Percentiles rank a stretch among this genome's conserved stretches.
phyloP scores from a whole-genome alignment of 2,888 invertebrate species.

The Synanthedon vespiformis region DNA sequence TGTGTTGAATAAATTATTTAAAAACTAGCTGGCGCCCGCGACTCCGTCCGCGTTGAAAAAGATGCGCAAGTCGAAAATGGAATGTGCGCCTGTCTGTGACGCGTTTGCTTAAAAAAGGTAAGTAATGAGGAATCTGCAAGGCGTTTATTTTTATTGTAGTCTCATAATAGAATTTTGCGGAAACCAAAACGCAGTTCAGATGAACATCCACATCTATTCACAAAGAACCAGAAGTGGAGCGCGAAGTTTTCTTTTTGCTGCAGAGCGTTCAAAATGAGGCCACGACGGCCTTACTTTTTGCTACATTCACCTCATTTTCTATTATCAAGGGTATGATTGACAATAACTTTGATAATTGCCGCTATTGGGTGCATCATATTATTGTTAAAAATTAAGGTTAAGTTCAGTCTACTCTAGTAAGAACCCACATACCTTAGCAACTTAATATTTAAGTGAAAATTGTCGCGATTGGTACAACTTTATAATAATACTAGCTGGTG shows the following conservation, averaged over 20 bases:
- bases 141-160: neutral
- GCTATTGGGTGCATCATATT: neutral
- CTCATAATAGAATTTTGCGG: neutral
- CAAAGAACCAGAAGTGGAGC: neutral
- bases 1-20: too few species aligned
- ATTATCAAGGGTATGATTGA: constrained; percentile 23
- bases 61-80: too few species aligned
- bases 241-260: constrained; percentile 19
- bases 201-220: neutral
- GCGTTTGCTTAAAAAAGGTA: neutral
- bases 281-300: constrained; percentile 34
- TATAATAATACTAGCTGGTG: too few species aligned
- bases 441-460: too few species aligned
- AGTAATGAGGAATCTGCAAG: neutral
- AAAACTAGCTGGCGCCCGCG: too few species aligned
- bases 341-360: constrained; percentile 5
- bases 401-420: neutral
- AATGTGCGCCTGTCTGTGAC: too few species aligned
- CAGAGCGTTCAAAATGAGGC: constrained; percentile 30
- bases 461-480: too few species aligned
- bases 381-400: neutral
- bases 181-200: constrained; percentile 4
- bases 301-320: constrained; percentile 23
- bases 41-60: too few species aligned
- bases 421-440: neutral